Evolutionary conservation across 2,888 invertebrate genomes (phyloP).

Genomic region (Autographa gamma): DNA sequence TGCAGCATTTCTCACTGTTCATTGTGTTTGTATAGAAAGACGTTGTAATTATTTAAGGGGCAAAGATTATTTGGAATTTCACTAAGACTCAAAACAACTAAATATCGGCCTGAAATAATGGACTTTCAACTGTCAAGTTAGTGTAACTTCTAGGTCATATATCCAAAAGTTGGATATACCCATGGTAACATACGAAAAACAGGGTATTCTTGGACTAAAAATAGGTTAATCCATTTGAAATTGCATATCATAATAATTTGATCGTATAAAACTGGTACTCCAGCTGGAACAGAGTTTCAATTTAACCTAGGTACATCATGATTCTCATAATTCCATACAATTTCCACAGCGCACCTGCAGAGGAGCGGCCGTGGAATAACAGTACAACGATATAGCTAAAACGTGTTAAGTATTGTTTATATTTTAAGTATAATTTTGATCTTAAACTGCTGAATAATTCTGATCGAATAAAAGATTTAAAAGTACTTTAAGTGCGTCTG

Average conservation of each 20-base stretch:
- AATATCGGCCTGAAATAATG: no score
- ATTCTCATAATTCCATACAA: neutral
- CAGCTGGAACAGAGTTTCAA: neutral
- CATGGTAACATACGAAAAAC: no score
- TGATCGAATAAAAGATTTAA: no score
- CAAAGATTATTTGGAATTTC: no score
- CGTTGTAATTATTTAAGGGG: no score
- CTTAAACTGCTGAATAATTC: no score
- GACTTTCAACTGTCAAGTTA: no score
- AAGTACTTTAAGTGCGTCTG: neutral
- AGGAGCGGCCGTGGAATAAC: neutral
- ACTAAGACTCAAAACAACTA: no score
- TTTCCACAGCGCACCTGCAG: slow-evolving; percentile 3
- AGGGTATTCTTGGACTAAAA: no score
- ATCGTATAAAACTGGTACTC: neutral
- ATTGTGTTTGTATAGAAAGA: neutral
- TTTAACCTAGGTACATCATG: neutral
- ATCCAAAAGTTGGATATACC: no score
- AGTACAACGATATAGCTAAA: neutral
- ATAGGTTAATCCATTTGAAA: no score
- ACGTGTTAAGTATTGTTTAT: neutral
- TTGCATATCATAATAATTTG: neutral
- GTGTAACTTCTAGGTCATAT: no score
- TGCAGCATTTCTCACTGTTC: neutral
- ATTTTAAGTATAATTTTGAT: neutral